Percentiles rank a stretch among this genome's conserved stretches.
Evolutionary conservation across 1,140 invertebrate species (phyloP).

Genomic region (Drosophila baimaii): DNA sequence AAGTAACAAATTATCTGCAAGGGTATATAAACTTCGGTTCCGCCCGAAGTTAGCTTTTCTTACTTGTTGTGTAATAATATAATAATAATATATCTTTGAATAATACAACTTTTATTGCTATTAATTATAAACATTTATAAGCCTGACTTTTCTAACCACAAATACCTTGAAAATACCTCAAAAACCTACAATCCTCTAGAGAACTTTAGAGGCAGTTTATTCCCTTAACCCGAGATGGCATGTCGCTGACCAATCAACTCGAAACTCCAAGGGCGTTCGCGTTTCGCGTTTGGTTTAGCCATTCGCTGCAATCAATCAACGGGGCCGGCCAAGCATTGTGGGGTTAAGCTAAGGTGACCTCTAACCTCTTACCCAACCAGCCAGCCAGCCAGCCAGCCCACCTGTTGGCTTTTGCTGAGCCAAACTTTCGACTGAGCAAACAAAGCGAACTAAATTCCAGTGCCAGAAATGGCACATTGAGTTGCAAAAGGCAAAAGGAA

Average conservation of each 20-base stretch:
- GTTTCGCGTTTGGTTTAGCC: background rate
- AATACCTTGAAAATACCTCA: background rate
- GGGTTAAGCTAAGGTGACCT: slow-evolving; percentile 14
- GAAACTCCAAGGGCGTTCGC: slow-evolving; percentile 12
- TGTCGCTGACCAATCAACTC: slow-evolving; percentile 37
- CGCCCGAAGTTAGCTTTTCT: too few species aligned
- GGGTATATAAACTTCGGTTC: too few species aligned
- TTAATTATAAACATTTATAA: background rate
- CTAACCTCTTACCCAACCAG: slow-evolving; percentile 9
- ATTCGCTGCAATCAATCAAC: slow-evolving; percentile 32
- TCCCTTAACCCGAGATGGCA: slow-evolving; percentile 7
- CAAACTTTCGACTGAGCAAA: slow-evolving; percentile 1
- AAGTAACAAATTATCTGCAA: too few species aligned
- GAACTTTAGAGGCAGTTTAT: too few species aligned
- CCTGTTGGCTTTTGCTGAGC: slow-evolving; percentile 30
- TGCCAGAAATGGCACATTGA: slow-evolving; percentile 46
- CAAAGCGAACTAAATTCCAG: slow-evolving; percentile 19
- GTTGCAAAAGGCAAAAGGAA: slow-evolving; percentile 30
- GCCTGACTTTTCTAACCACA: accelerated
- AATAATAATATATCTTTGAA: too few species aligned
- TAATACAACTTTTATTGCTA: background rate
- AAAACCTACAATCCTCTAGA: too few species aligned
- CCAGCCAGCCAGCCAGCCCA: background rate
- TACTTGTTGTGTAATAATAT: too few species aligned
- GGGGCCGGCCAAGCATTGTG: slow-evolving; percentile 15